Conservation (phyloP, 2,797 vertebrate species). For the Syngnathus acus region DNA sequence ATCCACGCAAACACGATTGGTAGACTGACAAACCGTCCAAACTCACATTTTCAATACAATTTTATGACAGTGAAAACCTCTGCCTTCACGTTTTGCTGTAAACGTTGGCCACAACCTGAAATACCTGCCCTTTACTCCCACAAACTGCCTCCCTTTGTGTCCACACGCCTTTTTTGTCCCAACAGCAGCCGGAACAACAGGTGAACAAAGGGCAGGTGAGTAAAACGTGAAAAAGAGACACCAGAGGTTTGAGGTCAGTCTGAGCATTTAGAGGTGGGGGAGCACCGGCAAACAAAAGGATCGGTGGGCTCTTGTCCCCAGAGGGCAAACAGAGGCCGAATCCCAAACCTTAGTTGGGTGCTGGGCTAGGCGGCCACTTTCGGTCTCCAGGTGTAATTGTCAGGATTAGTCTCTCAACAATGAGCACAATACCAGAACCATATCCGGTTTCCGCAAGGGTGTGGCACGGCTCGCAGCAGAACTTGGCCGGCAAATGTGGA, state of each 20-base stretch:
- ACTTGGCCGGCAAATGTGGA: constrained; percentile 42
- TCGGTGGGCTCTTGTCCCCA: constrained; percentile 22
- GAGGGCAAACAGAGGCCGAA: constrained; percentile 39
- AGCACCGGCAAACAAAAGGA: constrained; percentile 13
- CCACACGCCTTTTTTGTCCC: constrained; percentile 26
- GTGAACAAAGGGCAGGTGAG: constrained; percentile 60
- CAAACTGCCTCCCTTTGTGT: constrained; percentile 23
- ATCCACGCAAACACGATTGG: constrained; percentile 49
- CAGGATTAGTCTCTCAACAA: constrained; percentile 67
- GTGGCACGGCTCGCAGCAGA: constrained; percentile 42
- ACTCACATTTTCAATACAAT: constrained; percentile 19
- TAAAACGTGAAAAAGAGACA: constrained; percentile 49
- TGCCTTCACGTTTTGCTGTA: constrained; percentile 23
- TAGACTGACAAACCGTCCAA: constrained; percentile 29
- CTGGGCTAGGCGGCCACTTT: constrained; percentile 54
- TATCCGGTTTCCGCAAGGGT: constrained; percentile 64
- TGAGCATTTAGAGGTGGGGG: constrained; percentile 21
- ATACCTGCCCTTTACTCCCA: constrained; percentile 61
- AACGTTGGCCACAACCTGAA: constrained; percentile 45
- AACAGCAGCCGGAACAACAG: constrained; percentile 40
- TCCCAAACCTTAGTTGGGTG: constrained; percentile 38
- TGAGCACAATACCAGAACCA: constrained; percentile 60
- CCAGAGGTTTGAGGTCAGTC: constrained; percentile 32
- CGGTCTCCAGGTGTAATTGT: constrained; percentile 67
- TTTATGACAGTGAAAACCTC: constrained; percentile 28